phyloP scores from a whole-genome alignment of 2,797 vertebrate species.

The Pempheris klunzingeri region DNA sequence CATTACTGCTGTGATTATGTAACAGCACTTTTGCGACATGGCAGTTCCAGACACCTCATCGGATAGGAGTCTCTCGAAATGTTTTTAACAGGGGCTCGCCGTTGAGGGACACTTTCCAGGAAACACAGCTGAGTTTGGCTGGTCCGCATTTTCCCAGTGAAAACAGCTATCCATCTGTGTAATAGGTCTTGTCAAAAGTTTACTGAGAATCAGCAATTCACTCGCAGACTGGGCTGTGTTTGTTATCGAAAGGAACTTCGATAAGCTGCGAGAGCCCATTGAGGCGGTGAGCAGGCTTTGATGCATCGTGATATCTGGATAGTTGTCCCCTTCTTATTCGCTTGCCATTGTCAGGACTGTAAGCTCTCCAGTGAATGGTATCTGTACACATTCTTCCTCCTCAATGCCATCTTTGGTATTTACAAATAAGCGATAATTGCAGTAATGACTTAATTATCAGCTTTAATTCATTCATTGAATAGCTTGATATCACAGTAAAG shows the following conservation, averaged over 20 bases:
- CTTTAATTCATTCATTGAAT: constrained; percentile 26
- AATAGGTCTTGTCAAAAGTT: constrained; percentile 81
- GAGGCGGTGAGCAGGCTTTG: constrained; percentile 54
- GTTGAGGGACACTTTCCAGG: constrained; percentile 55
- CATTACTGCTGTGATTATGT: constrained; percentile 43
- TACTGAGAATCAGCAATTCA: constrained; percentile 74
- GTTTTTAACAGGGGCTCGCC: constrained; percentile 41
- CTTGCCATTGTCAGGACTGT: constrained; percentile 41
- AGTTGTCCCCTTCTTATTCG: constrained; percentile 49
- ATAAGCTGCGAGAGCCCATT: constrained; percentile 66
- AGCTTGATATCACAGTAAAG: constrained; percentile 23
- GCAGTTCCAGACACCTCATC: constrained; percentile 40
- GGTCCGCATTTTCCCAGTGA: constrained; percentile 51
- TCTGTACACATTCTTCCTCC: constrained; percentile 38
- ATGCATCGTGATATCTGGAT: constrained; percentile 57
- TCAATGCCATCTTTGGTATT: constrained; percentile 21
- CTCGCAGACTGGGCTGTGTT: constrained; percentile 59
- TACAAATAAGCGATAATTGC: constrained; percentile 21
- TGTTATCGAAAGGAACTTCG: constrained; percentile 54
- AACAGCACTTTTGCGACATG: constrained; percentile 33
- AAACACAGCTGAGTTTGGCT: constrained; percentile 34
- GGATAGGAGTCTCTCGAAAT: constrained; percentile 48
- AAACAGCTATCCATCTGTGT: constrained; percentile 76
- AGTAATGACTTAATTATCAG: constrained; percentile 19
- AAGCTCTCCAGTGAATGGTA: constrained; percentile 18